Percentiles rank a stretch among this genome's conserved stretches.
phyloP scores from a whole-genome alignment of 2,888 invertebrate species.

The Orthosia gracilis region DNA sequence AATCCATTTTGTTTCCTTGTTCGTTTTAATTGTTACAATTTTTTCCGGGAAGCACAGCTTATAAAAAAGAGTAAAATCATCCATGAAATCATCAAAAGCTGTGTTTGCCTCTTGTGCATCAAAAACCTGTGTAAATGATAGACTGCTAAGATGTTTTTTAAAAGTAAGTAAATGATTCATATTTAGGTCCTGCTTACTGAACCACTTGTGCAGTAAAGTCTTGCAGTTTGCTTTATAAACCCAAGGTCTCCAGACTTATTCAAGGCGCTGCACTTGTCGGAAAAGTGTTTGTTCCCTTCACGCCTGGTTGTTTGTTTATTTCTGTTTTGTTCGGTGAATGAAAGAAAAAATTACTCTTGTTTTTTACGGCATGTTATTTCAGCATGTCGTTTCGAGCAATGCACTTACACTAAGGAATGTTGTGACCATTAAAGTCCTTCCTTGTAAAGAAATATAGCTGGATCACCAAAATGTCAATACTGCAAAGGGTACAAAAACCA shows the following conservation, averaged over 20 bases:
- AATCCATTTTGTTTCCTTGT: too few species aligned
- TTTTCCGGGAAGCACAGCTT: too few species aligned
- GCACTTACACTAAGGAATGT: conserved; percentile 34
- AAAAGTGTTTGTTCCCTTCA: conserved; percentile 58
- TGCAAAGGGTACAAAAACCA: conserved; percentile 27
- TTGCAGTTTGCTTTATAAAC: conserved; percentile 70
- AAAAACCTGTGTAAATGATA: too few species aligned
- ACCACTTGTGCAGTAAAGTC: conserved; percentile 71
- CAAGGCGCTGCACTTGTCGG: conserved; percentile 71
- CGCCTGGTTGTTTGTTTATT: conserved; percentile 49
- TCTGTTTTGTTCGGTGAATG: conserved; percentile 45
- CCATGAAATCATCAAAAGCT: too few species aligned
- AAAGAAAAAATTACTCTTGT: conserved; percentile 55
- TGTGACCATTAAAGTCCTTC: conserved; percentile 33
- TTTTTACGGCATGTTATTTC: conserved; percentile 48
- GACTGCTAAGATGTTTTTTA: too few species aligned
- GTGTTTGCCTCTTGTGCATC: too few species aligned
- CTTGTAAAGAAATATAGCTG: conserved; percentile 16
- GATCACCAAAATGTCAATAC: conserved; percentile 36
- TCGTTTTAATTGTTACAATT: too few species aligned
- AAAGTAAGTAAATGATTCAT: too few species aligned
- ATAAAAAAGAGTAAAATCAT: too few species aligned
- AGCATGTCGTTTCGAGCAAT: conserved; percentile 46
- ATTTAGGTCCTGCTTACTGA: too few species aligned
- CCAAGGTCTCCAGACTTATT: conserved; percentile 74